Evolutionary conservation across 2,888 invertebrate genomes (phyloP), one percentile per base, ranked within the genome.

Genomic region (Lasioglossum villosulum): DNA sequence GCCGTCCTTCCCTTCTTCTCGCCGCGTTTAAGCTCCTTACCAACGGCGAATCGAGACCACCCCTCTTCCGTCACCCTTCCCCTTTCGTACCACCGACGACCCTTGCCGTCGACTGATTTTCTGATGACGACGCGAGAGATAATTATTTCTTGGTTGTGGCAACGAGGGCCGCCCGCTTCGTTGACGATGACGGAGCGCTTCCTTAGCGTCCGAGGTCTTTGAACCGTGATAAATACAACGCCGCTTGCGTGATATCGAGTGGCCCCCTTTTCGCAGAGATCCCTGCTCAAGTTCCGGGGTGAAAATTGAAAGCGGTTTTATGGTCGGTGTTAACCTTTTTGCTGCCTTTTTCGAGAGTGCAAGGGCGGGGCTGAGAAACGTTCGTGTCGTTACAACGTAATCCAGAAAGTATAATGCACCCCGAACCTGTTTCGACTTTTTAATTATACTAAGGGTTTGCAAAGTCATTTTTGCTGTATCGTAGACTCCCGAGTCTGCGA

Each of bases 51-150:
- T 82, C 78, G 63, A 74, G 84, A 75, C 82, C 80, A 73, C 71
- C 78, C 42, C 6, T 1, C 30, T 27, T 27, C 0, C 66, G 30
- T 30, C 30, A 16, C 6, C 16, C 2, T 30, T 23, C 34, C 66
- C 10, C 37, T 37, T 8, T 34, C 34, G 23, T 1, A 39, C 68
- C 75, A 74, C 78, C 4, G 37, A 10, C 37, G 4, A 39, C 70
- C 70, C n/a, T 39, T n/a, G 84, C 78, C 82, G 84, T 80, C 82
- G 87, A 86, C 84, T 90, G 89, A 92, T 91, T 93, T 93, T 93
- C 91, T 88, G 94, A 94, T 93, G 93, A 93, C 93, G 91, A 82
- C 86, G 93, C 92, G 86, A 80, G 79, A 83, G 92, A 91, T 93
- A 91, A 93, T 92, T 92, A 92, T 89, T 90, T 90, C 91, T 89